phyloP scores from a whole-genome alignment of 2,113 vertebrate species.

The Andinoacara biseriatus region DNA sequence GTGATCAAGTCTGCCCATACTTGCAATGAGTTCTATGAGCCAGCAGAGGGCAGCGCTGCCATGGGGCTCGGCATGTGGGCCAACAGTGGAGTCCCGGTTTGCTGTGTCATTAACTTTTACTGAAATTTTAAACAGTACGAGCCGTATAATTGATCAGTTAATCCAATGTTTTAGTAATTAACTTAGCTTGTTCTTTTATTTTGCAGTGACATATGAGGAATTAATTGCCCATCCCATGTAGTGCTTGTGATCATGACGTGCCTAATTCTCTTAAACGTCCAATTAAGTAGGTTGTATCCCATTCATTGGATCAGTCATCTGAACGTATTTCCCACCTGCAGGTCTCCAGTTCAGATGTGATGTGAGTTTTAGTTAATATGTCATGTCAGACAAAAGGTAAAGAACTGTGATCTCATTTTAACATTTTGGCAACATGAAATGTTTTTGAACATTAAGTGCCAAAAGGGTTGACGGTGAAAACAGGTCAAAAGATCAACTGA shows the following conservation, averaged over 20 bases:
- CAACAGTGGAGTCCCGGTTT: not conserved
- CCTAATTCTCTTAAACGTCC: constrained; percentile 38
- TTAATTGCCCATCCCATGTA: constrained; percentile 20
- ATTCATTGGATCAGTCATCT: constrained; percentile 21
- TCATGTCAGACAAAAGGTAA: not conserved
- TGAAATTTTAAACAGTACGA: not conserved
- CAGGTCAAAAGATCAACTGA: not conserved
- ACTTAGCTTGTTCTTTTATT: constrained; percentile 18
- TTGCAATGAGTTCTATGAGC: not conserved
- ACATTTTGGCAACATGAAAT: too few species aligned
- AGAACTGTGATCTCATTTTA: not conserved
- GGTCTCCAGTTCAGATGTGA: not conserved
- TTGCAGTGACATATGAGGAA: constrained; percentile 25
- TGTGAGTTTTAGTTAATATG: not conserved
- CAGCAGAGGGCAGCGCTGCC: constrained; percentile 59
- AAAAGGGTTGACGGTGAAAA: not conserved
- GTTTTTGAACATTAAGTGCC: not conserved
- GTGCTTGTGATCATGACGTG: constrained; percentile 12
- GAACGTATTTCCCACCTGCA: not conserved
- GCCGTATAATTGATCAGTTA: not conserved
- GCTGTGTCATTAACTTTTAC: constrained; percentile 27
- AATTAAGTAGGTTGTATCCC: constrained; percentile 6
- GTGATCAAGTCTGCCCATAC: not conserved
- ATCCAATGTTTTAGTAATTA: constrained; percentile 28
- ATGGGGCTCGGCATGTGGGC: not conserved